A percentile compares a stretch with the other conserved stretches of the same genome.
phyloP scores from a whole-genome alignment of 2,113 vertebrate species.

The Spermophilus dauricus region DNA sequence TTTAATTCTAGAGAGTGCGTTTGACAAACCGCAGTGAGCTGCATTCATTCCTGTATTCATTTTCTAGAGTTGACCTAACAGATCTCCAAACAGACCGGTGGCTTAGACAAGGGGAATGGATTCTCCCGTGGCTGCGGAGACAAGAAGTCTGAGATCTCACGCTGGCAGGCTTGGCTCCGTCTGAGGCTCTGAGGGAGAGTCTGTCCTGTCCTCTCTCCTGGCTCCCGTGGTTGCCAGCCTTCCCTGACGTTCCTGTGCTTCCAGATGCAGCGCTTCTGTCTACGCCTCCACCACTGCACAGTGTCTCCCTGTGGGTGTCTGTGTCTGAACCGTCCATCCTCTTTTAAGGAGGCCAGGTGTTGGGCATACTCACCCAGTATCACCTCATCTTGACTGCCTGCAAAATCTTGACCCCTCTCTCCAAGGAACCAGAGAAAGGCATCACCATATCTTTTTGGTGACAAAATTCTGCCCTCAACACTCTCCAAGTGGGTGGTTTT shows the following conservation, averaged over 20 bases:
- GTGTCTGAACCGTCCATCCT: neutral
- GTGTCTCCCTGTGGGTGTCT: neutral
- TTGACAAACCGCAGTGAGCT: neutral
- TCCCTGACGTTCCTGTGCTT: neutral
- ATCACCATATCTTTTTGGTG: neutral
- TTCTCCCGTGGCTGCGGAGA: neutral
- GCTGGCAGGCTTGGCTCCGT: neutral
- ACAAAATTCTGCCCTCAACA: neutral
- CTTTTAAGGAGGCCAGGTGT: neutral
- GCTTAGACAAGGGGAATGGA: neutral
- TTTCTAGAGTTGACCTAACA: neutral
- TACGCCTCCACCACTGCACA: fast-evolving
- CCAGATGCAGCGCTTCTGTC: fast-evolving
- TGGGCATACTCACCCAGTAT: neutral
- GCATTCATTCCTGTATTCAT: neutral
- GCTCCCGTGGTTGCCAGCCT: neutral
- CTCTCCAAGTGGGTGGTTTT: neutral
- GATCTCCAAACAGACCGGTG: neutral
- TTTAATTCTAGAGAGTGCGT: neutral
- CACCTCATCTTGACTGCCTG: neutral
- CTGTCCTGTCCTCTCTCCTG: neutral
- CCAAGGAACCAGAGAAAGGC: neutral
- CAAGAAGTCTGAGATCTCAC: neutral
- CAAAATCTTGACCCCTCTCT: neutral
- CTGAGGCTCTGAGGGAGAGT: too few species aligned